Conservation (phyloP, 1,140 invertebrate genomes). For the Samia ricini region DNA sequence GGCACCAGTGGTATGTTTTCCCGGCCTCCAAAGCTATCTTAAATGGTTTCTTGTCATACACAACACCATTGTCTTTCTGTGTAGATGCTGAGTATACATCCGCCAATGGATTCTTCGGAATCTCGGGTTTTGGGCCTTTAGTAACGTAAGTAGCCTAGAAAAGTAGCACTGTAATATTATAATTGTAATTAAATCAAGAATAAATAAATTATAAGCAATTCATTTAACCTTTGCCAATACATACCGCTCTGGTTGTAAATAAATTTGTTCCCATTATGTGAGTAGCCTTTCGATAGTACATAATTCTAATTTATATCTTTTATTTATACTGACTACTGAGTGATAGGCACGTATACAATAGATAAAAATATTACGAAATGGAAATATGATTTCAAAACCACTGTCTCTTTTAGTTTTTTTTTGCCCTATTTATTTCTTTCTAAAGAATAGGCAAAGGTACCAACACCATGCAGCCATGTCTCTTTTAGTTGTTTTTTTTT, state of each 20-base stretch:
- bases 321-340: neutral
- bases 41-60: slow-evolving; percentile 95
- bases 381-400: no score
- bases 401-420: no score
- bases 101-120: slow-evolving; percentile 82
- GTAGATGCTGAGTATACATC: slow-evolving; percentile 78
- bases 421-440: no score
- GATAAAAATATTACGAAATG: no score
- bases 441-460: no score
- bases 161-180: neutral
- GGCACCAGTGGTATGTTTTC: slow-evolving; percentile 96
- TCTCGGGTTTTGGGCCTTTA: slow-evolving; percentile 68
- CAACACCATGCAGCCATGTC: no score
- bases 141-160: slow-evolving; percentile 45
- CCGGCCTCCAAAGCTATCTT: slow-evolving; percentile 85
- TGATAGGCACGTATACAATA: neutral
- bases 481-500: no score
- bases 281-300: neutral
- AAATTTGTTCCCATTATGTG: neutral
- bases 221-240: neutral
- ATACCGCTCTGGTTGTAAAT: neutral
- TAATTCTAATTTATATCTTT: neutral
- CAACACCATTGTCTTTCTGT: slow-evolving; percentile 83
- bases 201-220: slow-evolving; percentile 1
- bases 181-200: neutral